phyloP scores from a whole-genome alignment of 2,113 vertebrate species.

The Seriola rivoliana region DNA sequence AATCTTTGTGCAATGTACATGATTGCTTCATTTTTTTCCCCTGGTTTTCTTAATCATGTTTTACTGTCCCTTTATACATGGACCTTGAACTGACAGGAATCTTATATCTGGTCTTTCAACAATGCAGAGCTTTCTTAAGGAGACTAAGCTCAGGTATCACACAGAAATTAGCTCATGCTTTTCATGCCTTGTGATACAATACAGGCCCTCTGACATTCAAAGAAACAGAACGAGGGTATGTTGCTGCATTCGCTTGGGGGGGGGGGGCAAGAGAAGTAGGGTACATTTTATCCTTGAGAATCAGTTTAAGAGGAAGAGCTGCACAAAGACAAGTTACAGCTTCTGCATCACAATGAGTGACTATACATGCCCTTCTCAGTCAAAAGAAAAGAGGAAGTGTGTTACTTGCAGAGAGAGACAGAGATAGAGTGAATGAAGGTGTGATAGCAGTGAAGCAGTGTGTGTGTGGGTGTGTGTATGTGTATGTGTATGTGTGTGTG shows the following conservation, averaged over 20 bases:
- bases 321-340: conserved; percentile 55
- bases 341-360: conserved; percentile 70
- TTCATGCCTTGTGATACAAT: conserved; percentile 42
- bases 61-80: background rate
- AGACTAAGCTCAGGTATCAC: conserved; percentile 34
- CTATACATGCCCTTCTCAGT: conserved; percentile 47
- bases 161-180: conserved; percentile 24
- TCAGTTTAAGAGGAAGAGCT: conserved; percentile 50
- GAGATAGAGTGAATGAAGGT: conserved; percentile 57
- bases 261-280: conserved; percentile 14
- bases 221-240: conserved; percentile 42
- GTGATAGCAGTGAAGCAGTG: conserved; percentile 41
- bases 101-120: conserved; percentile 23
- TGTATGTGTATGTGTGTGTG: conserved; percentile 8
- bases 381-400: conserved; percentile 34
- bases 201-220: conserved; percentile 5
- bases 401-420: conserved; percentile 30
- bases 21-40: background rate
- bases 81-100: conserved; percentile 19
- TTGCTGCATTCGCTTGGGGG: conserved; percentile 20
- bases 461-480: too few species aligned
- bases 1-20: conserved; percentile 10
- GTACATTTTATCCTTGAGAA: conserved; percentile 68
- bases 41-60: conserved; percentile 25
- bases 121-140: conserved; percentile 2